Evolutionary conservation across 2,797 vertebrate genomes (phyloP), one percentile per base, ranked within the genome.

Genomic region (Sparidentex hasta): DNA sequence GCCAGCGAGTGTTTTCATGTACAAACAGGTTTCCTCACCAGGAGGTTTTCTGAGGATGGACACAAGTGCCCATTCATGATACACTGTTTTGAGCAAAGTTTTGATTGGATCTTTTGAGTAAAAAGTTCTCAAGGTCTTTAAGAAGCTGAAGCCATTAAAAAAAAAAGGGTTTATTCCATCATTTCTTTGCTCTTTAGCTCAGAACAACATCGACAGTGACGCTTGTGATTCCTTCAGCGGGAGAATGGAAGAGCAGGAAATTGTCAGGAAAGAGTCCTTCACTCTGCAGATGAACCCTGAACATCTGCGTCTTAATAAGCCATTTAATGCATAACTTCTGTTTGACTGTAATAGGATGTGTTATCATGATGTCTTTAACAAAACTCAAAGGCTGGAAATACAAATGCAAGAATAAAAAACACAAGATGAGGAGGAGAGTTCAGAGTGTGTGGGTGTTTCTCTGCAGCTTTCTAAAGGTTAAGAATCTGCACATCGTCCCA

Each of bases 401-500:
- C 18, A 29, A 63, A n/a, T 11, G 2, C 38, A 47, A 54, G 43
- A n/a, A n/a, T n/a, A n/a, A 44, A 41, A 3, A 46, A 47, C 20
- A 54, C 1, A 3, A 52, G 9, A 54, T 41, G 11, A 65, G 13
- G 21, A 21, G 18, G 21, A 11, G 6, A 54, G 7, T 16, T 1
- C 0, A n/a, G n/a, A n/a, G 0, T 29, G 58, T 38, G 70, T 69
- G 63, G 57, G 58, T 57, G 52, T 50, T 43, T 48, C 20, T 62
- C 33, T 52, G 68, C 29, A 23, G 21, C 70, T 69, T 17, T 67
- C 58, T 50, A 52, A 72, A 74, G 66, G 25, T 69, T 55, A 43
- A 25, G 18, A 55, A 27, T 66, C 14, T 21, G 33, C 8, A 21
- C 65, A 66, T 64, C 7, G 16, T 23, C 47, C n/a, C 43, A 0